Base-by-base conservation (phyloP, 2,888 invertebrate species). In the Pheosia gnoma region DNA sequence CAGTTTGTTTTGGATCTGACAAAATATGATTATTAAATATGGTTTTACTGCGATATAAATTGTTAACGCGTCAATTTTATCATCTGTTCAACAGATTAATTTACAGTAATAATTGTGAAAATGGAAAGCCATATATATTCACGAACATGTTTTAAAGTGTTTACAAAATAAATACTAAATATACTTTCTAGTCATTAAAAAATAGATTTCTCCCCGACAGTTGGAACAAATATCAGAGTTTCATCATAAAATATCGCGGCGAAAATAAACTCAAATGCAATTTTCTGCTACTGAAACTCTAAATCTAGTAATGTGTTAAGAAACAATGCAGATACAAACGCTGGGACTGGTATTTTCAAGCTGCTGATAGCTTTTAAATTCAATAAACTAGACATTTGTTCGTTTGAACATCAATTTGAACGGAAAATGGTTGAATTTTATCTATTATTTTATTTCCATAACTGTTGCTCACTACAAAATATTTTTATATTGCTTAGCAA, bases 1-100 rank as follows among this genome's bases (percentile, higher is more conserved):
- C 37, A 70, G 54, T 64, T 41, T 58, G 25, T 66, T 60, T 58
- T 59, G 64, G 71, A 68, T 60, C 51, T 51, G 5, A 53, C 58
- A 43, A 57, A 61, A 38, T 61, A 63, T 8, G 25, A 25, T 25
- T 25, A 25, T 25, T 25, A 37, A 8, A 10, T 65, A 47, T 61
- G 59, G 56, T 58, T 59, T 66, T 13, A 3, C 58, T 51, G 13
- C 25, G 7, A 57, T 56, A 56, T 51, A 36, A 39, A 10, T 53
- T 37, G 45, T 8, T 45, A 1, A 45, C 9, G 10, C n/a, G 5
- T n/a, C 3, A 47, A 45, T 3, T 47, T 10, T 47, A 11, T 47
- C 4, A 11, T 47, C 11, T 47, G n/a, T n/a, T n/a, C n/a, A n/a
- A n/a, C n/a, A n/a, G n/a, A n/a, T n/a, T n/a, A n/a, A n/a, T n/a